phyloP scores from a whole-genome alignment of 2,113 vertebrate genomes.

The Pachypanchax playfairii region DNA sequence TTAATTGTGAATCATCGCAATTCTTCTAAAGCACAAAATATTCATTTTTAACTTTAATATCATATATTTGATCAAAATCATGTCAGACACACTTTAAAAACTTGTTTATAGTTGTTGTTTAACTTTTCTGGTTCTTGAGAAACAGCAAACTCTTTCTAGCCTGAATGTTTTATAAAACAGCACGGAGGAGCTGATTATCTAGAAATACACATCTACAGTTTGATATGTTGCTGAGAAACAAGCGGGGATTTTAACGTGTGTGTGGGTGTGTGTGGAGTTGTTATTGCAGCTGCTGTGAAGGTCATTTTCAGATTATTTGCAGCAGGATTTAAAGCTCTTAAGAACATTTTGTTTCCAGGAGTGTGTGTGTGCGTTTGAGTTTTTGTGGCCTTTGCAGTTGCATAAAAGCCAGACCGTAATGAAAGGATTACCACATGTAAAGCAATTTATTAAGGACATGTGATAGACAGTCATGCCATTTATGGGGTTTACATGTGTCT shows the following conservation, averaged over 20 bases:
- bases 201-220: no score
- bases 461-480: not conserved
- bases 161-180: not conserved
- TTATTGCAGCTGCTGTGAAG: conserved; percentile 61
- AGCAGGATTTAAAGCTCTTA: no score
- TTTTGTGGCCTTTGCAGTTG: not conserved
- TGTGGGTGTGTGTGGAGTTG: conserved; percentile 13
- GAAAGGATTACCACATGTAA: not conserved
- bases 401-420: not conserved
- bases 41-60: no score
- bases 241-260: not conserved
- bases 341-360: not conserved
- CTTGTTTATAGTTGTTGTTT: no score
- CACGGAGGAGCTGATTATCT: conserved; percentile 5
- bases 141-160: no score
- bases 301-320: conserved; percentile 54
- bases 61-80: no score
- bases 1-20: no score
- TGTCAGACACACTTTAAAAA: no score
- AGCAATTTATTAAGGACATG: conserved; percentile 6
- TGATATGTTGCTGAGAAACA: no score
- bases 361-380: conserved; percentile 1
- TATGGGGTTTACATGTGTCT: conserved; percentile 19
- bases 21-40: no score
- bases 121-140: no score